A percentile compares a stretch with the other conserved stretches of the same genome.
Evolutionary conservation across 2,797 vertebrate species (phyloP).

Genomic region (Cetoscarus ocellatus): DNA sequence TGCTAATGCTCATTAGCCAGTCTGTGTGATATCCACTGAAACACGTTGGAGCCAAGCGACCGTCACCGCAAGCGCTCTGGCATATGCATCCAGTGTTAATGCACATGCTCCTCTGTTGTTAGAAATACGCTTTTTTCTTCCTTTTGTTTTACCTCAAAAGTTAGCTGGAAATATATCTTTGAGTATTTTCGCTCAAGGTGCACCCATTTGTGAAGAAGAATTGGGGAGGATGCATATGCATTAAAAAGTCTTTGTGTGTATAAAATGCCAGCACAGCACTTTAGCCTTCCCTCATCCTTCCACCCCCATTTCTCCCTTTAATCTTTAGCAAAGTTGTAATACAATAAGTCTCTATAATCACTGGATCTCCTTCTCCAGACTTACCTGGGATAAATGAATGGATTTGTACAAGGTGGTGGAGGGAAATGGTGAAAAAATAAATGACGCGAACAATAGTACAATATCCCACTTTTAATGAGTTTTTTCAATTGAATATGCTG

Average conservation of each 20-base stretch:
- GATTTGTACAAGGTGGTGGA: constrained; percentile 32
- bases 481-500: constrained; percentile 26
- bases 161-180: constrained; percentile 73
- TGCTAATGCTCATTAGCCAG: constrained; percentile 87
- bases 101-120: constrained; percentile 54
- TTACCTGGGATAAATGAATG: constrained; percentile 62
- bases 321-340: constrained; percentile 74
- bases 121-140: constrained; percentile 35
- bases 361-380: constrained; percentile 52
- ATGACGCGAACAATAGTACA: constrained; percentile 32
- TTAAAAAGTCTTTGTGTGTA: constrained; percentile 78
- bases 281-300: constrained; percentile 72
- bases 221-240: constrained; percentile 74
- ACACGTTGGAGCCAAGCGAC: constrained; percentile 56
- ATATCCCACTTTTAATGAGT: constrained; percentile 28
- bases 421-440: constrained; percentile 34
- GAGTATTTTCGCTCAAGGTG: constrained; percentile 81
- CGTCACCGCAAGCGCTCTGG: constrained; percentile 75
- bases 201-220: constrained; percentile 76
- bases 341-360: constrained; percentile 76
- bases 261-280: constrained; percentile 78
- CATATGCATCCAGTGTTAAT: constrained; percentile 59
- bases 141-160: constrained; percentile 75
- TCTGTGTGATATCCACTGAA: constrained; percentile 82
- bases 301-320: constrained; percentile 70